Conservation (phyloP, 2,113 vertebrate species). For the Ophiodon elongatus region DNA sequence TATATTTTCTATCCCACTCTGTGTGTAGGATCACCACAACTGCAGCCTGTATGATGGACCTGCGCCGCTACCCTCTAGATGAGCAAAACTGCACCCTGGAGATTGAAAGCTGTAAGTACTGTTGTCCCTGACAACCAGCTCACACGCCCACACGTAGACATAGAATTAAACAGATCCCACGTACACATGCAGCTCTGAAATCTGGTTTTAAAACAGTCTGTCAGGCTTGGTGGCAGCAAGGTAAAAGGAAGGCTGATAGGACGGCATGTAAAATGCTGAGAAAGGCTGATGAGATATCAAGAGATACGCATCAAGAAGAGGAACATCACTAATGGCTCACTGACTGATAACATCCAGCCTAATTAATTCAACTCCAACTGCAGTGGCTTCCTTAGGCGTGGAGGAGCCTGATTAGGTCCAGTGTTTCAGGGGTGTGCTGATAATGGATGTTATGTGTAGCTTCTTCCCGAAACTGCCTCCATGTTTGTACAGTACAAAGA, state of each 20-base stretch:
- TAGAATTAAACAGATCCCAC: constrained; percentile 59
- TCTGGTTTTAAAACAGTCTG: constrained; percentile 40
- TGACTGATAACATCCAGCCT: constrained; percentile 82
- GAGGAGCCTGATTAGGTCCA: constrained; percentile 77
- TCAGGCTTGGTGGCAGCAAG: constrained; percentile 42
- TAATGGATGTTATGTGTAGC: constrained; percentile 59
- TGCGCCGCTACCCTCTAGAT: constrained; percentile 94
- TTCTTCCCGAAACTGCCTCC: constrained; percentile 48
- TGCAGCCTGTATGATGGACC: constrained; percentile 98
- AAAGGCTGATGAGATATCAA: constrained; percentile 77
- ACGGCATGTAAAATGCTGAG: constrained; percentile 77
- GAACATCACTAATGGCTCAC: constrained; percentile 82
- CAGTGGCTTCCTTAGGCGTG: constrained; percentile 70
- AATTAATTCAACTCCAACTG: constrained; percentile 80
- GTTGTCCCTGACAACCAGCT: constrained; percentile 72
- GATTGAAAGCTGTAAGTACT: constrained; percentile 98
- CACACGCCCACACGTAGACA: constrained; percentile 64
- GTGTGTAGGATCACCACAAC: constrained; percentile 94
- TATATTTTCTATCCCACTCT: constrained; percentile 48
- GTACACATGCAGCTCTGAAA: constrained; percentile 44
- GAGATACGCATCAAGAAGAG: constrained; percentile 76
- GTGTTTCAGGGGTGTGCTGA: constrained; percentile 70
- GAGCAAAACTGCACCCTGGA: constrained; percentile 98
- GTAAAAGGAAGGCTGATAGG: constrained; percentile 67
- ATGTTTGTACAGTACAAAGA: constrained; percentile 70